Evolutionary conservation across 2,113 vertebrate genomes (phyloP), one percentile per base, ranked within the genome.

Genomic region (Petrocephalus microphthalmus): DNA sequence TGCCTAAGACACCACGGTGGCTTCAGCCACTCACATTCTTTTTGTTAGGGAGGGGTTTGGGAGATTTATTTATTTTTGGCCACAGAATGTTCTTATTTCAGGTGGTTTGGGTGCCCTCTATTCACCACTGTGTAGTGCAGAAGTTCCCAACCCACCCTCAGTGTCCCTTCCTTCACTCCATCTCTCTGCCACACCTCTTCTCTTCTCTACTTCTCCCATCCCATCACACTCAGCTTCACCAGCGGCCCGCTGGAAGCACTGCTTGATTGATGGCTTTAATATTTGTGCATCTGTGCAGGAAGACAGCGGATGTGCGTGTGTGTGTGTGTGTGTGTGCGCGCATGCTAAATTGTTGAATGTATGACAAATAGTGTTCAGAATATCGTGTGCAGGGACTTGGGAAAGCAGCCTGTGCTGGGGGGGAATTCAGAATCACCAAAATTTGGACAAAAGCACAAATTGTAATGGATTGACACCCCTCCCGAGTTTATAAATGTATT

Each of bases 191-290:
- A 83, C 29, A 19, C 45, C 60, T 71, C 45, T 42, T 60, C 60
- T 47, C 45, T 42, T 60, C 60, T 47, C 53, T 29, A 8, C 67
- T 37, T 71, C 52, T 88, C 45, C 52, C 22, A 2, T 33, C 7
- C 89, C 88, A 89, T 84, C 85, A 85, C 37, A 25, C 8, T 49
- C 51, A 42, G 47, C 90, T 90, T 84, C 52, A 33, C 81, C 54
- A 19, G 51, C 84, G 78, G 37, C 86, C 83, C 87, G 57, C 20
- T 78, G 88, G 81, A 60, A 84, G 89, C 90, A n/a, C 92, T 64
- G 29, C 29, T 87, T 93, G 92, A 95, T 93, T 92, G 92, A 94
- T 94, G 89, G 89, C 91, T 91, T 92, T 92, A 94, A 93, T 94
- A 92, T 88, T 87, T 90, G 49, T 67, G 89, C 89, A 89, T 82